phyloP scores from a whole-genome alignment of 2,888 invertebrate species.

The Harmothoe impar region DNA sequence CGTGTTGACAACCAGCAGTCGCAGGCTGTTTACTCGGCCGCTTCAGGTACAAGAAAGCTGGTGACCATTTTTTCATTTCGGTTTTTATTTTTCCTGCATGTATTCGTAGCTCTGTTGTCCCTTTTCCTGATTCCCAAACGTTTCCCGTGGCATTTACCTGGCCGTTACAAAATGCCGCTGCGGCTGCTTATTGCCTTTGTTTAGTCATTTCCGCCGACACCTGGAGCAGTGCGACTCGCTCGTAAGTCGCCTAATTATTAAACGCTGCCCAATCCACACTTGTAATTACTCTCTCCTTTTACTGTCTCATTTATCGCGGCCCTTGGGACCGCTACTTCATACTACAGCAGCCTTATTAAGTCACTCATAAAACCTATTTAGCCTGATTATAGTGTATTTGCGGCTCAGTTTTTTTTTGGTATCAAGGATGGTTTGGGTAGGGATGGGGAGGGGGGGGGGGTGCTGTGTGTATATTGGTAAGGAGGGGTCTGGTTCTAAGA shows the following conservation, averaged over 20 bases:
- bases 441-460: too few species aligned
- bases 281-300: too few species aligned
- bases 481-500: too few species aligned
- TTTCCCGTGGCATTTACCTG: background rate
- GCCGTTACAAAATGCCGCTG: background rate
- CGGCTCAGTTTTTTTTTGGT: too few species aligned
- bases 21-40: background rate
- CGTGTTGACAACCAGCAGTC: background rate
- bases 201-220: background rate
- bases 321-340: too few species aligned
- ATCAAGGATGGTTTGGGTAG: too few species aligned
- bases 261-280: too few species aligned
- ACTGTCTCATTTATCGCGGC: too few species aligned
- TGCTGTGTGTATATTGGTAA: too few species aligned
- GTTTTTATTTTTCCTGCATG: background rate
- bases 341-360: too few species aligned
- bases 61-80: background rate
- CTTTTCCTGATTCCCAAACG: background rate
- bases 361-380: too few species aligned
- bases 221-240: background rate
- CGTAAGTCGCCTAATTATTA: background rate
- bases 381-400: too few species aligned
- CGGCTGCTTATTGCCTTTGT: conserved; percentile 4
- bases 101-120: background rate
- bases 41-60: background rate